Percentiles rank a stretch among this genome's conserved stretches.
phyloP scores from a whole-genome alignment of 2,797 vertebrate genomes.

The Gila robusta region DNA sequence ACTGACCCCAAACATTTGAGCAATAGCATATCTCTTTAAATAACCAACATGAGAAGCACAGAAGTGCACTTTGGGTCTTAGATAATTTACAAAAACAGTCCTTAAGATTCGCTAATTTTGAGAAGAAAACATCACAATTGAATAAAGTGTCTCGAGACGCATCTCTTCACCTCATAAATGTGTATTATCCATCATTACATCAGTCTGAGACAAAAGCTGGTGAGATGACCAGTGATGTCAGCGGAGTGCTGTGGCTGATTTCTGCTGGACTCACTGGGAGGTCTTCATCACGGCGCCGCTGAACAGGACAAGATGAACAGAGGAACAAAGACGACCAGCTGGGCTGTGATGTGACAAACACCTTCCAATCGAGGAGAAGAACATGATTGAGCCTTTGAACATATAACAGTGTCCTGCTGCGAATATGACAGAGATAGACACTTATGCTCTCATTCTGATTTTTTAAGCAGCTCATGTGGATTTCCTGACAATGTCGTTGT shows the following conservation, averaged over 20 bases:
- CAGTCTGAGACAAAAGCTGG: neutral
- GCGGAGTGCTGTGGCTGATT: neutral
- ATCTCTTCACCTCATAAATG: neutral
- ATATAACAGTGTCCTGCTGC: neutral
- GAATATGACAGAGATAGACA: conserved; percentile 1
- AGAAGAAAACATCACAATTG: neutral
- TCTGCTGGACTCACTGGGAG: neutral
- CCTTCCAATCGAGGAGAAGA: neutral
- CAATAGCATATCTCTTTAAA: neutral
- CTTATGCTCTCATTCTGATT: neutral
- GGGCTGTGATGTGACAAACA: neutral
- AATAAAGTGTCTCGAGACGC: neutral
- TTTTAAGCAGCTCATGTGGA: neutral
- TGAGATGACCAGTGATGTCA: neutral
- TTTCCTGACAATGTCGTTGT: neutral
- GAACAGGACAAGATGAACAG: conserved; percentile 6
- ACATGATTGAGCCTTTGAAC: conserved; percentile 18
- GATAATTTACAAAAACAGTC: neutral
- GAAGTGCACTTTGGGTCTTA: neutral
- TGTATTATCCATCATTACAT: neutral
- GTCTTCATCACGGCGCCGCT: neutral
- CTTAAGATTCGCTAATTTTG: neutral
- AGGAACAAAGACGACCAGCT: neutral
- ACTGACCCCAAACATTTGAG: neutral
- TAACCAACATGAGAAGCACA: neutral